These are phyloP conservation scores for Paradisaea rubra DNA, from an alignment of 2,113 vertebrate genomes.

Conservation along the genomic window DNA sequence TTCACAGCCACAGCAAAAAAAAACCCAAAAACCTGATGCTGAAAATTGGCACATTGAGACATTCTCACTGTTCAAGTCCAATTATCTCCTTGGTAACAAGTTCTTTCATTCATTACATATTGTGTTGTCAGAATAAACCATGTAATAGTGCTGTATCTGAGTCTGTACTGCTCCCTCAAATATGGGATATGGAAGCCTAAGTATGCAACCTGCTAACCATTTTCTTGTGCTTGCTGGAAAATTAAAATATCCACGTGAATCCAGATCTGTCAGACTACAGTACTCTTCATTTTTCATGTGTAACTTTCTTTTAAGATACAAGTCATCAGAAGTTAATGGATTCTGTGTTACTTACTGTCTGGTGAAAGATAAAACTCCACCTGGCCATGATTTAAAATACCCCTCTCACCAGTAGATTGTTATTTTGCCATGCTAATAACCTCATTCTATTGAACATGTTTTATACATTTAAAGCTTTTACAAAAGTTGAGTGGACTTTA, in stretches of 20 bases:
- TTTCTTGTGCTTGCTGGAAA: constrained; percentile 1
- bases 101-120: constrained; percentile 47
- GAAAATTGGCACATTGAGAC: constrained; percentile 47
- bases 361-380: neutral
- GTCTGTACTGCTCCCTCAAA: neutral
- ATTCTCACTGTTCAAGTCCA: constrained; percentile 47
- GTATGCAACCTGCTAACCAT: neutral
- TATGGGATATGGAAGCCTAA: neutral
- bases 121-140: constrained; percentile 48
- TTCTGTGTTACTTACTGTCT: neutral
- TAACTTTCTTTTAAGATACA: neutral
- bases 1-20: constrained; percentile 5
- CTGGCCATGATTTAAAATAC: neutral
- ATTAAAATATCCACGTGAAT: neutral
- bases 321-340: neutral
- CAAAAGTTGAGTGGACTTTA: neutral
- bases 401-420: neutral
- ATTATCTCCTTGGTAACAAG: constrained; percentile 62
- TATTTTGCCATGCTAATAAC: neutral
- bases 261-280: neutral
- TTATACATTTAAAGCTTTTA: neutral
- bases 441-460: neutral
- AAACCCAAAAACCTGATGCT: neutral
- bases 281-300: neutral
- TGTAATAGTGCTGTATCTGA: constrained; percentile 19